Evolutionary conservation across 2,888 invertebrate genomes (phyloP).

Genomic region (Thecophora atra): DNA sequence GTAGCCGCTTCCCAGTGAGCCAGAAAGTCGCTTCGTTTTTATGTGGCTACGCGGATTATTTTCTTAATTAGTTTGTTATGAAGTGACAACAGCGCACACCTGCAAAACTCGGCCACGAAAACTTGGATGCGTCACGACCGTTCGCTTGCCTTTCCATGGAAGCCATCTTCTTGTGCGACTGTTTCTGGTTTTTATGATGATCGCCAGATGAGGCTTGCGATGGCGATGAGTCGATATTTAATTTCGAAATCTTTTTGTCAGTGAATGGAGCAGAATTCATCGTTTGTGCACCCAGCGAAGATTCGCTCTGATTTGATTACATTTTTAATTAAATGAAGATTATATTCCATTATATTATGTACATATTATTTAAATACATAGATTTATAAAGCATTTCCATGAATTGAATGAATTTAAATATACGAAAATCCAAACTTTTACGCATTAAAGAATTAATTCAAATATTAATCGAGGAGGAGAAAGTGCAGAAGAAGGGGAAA

Average conservation of each 20-base stretch:
- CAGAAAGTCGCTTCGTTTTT: background rate
- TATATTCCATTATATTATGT: no score
- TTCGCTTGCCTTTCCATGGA: background rate
- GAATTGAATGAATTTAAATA: background rate
- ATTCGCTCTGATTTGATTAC: background rate
- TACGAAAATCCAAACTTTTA: no score
- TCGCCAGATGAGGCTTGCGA: background rate
- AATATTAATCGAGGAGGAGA: no score
- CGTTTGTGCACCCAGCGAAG: background rate
- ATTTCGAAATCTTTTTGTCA: no score
- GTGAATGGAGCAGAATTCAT: background rate
- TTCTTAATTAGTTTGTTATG: constrained; percentile 33
- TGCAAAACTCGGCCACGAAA: constrained; percentile 33
- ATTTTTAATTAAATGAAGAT: constrained; percentile 27
- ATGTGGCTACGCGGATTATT: constrained; percentile 25
- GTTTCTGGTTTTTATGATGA: background rate
- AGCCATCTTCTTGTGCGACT: background rate
- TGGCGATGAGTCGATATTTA: background rate
- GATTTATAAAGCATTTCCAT: no score
- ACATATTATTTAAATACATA: no score
- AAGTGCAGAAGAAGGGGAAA: no score
- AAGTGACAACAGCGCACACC: constrained; percentile 37
- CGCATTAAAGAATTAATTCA: no score
- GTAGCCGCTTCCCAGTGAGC: no score
- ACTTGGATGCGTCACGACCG: background rate